These are phyloP conservation scores for Scaptomyza reducta DNA, from an alignment of 2,888 invertebrate species.

Conservation along the genomic window DNA sequence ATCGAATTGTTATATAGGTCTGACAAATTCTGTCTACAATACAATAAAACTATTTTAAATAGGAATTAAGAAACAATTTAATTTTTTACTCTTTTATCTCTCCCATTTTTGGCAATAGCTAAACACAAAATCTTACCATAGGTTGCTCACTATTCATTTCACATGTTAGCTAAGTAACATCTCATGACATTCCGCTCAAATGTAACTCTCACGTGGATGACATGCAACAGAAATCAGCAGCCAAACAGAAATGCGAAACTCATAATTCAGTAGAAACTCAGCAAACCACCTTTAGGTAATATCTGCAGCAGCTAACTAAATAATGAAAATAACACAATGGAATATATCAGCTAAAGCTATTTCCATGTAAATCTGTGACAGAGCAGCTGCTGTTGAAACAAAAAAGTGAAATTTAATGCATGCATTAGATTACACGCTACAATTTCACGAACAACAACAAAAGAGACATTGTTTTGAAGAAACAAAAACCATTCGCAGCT, in stretches of 20 bases:
- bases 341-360: slow-evolving; percentile 27
- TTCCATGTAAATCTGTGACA: slow-evolving; percentile 50
- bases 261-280: slow-evolving; percentile 22
- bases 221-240: slow-evolving; percentile 31
- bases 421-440: slow-evolving; percentile 65
- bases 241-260: slow-evolving; percentile 46
- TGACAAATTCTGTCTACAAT: too few relatives aligned
- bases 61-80: too few relatives aligned
- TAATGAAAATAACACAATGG: slow-evolving; percentile 38
- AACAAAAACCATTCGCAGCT: slow-evolving; percentile 36
- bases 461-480: slow-evolving; percentile 3
- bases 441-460: slow-evolving; percentile 27
- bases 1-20: too few relatives aligned
- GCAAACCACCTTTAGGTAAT: neutral
- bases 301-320: slow-evolving; percentile 5
- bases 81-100: too few relatives aligned
- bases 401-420: slow-evolving; percentile 72
- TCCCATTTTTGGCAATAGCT: too few relatives aligned
- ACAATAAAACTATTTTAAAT: too few relatives aligned
- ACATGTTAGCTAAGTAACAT: slow-evolving; percentile 21
- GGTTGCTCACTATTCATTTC: neutral
- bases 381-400: slow-evolving; percentile 12
- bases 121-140: too few relatives aligned
- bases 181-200: slow-evolving; percentile 2
- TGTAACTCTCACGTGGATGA: slow-evolving; percentile 40